Base-by-base conservation (phyloP, 1,140 invertebrate genomes). In the Aphidius gifuensis region DNA sequence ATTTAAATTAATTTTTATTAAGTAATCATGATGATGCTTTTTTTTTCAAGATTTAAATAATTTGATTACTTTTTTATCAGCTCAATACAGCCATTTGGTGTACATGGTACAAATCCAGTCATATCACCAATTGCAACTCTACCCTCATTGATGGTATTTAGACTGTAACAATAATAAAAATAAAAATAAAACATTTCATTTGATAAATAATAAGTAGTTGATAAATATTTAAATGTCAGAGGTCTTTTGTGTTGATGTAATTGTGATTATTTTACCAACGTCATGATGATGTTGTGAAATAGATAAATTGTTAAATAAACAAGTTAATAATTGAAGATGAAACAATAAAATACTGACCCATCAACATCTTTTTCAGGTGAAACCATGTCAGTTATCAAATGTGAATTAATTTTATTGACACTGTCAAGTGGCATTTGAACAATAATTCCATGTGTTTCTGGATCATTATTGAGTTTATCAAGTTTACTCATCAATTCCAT, bases 351-450 rank as follows among this genome's bases (percentile, higher is more conserved):
- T 51, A 68, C 72, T 81, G 79, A 94, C 92, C 95, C 96, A 82
- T 98, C 96, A 38, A 98, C 95, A 85, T 98, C 96, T 83, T 98
- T 98, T 8, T 85, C 82, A 0, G 92, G 89, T 1, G 84, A 85
- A 2, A 98, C 93, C 5, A 89, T 77, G 80, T 98, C 92, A 5
- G 94, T 96, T 57, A 98, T 87, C 9, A 90, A 77, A 77, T 94
- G 89, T 0, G 91, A 86, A 83, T 98, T 90, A 64, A 98, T 96
- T 64, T 84, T 71, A 67, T 90, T 88, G 0, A 87, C 85, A 62
- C 86, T 87, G 74, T 98, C 95, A 49, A 98, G 82, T 0, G 96
- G 97, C 88, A 99, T 93, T 85, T 98, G 96, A 2, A 98, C 94
- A 71, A 98, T 98, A 71, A 99, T 97, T 38, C 97, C 97, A 82